Conservation (phyloP, 2,888 invertebrate species). For the Thecocarcelia acutangulata region DNA sequence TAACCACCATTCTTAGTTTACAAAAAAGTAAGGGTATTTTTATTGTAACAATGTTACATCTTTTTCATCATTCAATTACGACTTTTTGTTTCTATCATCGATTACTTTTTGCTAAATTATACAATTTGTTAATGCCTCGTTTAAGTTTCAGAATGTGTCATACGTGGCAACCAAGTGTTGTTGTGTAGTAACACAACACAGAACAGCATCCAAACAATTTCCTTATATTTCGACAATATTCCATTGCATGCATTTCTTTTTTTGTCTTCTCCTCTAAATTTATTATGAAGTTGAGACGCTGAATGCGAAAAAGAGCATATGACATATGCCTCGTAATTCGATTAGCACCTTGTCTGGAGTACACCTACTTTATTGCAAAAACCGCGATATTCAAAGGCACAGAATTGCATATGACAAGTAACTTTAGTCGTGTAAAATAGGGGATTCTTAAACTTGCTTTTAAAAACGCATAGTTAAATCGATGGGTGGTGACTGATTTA, state of each 20-base stretch:
- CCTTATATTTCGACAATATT: neutral
- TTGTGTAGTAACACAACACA: too few relatives aligned
- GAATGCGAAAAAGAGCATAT: slow-evolving; percentile 20
- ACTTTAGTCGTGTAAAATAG: neutral
- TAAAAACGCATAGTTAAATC: too few relatives aligned
- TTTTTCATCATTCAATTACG: neutral
- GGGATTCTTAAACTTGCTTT: neutral
- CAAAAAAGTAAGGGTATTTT: too few relatives aligned
- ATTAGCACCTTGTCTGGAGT: slow-evolving; percentile 72
- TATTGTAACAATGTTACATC: too few relatives aligned
- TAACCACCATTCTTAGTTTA: too few relatives aligned
- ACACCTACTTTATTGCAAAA: slow-evolving; percentile 62
- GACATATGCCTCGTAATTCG: slow-evolving; percentile 71
- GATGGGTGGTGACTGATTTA: too few relatives aligned
- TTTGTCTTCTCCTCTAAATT: neutral
- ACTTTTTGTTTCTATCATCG: slow-evolving; percentile 20
- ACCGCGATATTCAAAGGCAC: slow-evolving; percentile 2
- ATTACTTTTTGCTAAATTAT: slow-evolving; percentile 31
- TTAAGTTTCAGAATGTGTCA: slow-evolving; percentile 39
- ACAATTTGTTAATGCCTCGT: slow-evolving; percentile 58
- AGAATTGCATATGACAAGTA: slow-evolving; percentile 2
- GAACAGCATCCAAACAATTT: neutral
- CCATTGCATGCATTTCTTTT: neutral
- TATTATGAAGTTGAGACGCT: neutral
- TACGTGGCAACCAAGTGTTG: slow-evolving; percentile 19